phyloP scores from a whole-genome alignment of 2,888 invertebrate genomes.

The Harmothoe impar region DNA sequence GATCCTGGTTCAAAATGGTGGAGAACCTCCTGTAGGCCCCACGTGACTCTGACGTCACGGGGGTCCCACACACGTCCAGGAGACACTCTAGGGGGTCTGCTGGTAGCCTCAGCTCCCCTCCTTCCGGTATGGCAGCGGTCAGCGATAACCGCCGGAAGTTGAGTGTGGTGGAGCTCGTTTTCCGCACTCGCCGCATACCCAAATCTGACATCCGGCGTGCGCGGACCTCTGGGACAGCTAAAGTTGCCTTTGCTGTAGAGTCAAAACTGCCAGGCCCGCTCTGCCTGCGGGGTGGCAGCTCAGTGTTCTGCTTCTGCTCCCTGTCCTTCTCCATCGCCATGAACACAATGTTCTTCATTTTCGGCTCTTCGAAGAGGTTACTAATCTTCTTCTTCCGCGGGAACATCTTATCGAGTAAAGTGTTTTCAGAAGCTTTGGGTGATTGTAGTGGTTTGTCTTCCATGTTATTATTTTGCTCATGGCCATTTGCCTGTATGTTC shows the following conservation, averaged over 20 bases:
- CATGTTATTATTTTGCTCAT: neutral
- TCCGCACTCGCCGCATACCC: neutral
- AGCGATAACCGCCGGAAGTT: neutral
- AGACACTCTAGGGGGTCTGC: neutral
- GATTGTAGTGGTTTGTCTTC: neutral
- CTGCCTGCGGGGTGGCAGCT: neutral
- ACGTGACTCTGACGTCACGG: slow-evolving; percentile 20
- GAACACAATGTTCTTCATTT: neutral
- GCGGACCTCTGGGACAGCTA: neutral
- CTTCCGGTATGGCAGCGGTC: neutral
- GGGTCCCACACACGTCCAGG: neutral
- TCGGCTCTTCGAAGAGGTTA: neutral
- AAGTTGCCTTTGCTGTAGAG: neutral
- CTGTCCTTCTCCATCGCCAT: neutral
- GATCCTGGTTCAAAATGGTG: neutral
- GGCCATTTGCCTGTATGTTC: neutral
- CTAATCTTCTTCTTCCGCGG: neutral
- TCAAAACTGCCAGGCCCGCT: neutral
- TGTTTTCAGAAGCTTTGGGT: neutral
- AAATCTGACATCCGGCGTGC: neutral
- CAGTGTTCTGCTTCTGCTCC: neutral
- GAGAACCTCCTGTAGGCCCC: slow-evolving; percentile 28
- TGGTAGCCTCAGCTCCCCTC: neutral
- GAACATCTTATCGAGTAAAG: neutral
- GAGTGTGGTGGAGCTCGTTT: neutral